Base-by-base conservation (phyloP, 2,888 invertebrate genomes). In the Chromoteleia sp. region DNA sequence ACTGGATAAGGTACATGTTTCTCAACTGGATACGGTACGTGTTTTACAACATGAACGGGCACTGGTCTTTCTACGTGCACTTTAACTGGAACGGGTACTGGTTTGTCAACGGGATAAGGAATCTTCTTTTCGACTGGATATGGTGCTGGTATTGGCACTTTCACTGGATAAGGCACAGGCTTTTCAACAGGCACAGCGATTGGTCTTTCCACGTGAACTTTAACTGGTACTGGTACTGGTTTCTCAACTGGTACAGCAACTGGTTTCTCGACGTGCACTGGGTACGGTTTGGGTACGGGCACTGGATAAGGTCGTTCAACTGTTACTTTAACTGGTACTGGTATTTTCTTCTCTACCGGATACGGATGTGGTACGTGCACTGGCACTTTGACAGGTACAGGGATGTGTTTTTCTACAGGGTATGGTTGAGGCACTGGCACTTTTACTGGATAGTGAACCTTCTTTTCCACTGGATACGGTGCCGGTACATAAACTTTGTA, bases 321-420 rank as follows among this genome's bases (percentile, higher is more conserved):
- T 75, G 94, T 95, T 90, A 96, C 96, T 86, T 95, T 95, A 0
- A 96, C 95, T 56, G 93, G 94, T 86, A 95, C 95, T 83, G 94
- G 96, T 52, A 96, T 92, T 81, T 94, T 93, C 88, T 96, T 96
- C 87, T 95, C 95, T 0, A 95, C 95, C 8, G 96, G 95, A 67
- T 94, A 93, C 4, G 95, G 95, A 88, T 95, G 94, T 91, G 88
- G 84, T 7, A 92, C 92, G 19, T 88, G 90, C 8, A 93, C 92
- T 54, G 92, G 94, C 0, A 96, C 95, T 85, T 94, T 93, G 0
- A 96, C 96, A 77, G 96, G 94, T 87, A 95, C 95, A 83, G 95
- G 96, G 50, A 96, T 92, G 80, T 94, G 93, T 88, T 96, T 96
- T 87, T 95, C 95, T 15, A 96, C 96, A 54, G 95, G 95, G 92